Evolutionary conservation across 2,797 vertebrate genomes (phyloP).

Genomic region (Acanthurus leucopareius): DNA sequence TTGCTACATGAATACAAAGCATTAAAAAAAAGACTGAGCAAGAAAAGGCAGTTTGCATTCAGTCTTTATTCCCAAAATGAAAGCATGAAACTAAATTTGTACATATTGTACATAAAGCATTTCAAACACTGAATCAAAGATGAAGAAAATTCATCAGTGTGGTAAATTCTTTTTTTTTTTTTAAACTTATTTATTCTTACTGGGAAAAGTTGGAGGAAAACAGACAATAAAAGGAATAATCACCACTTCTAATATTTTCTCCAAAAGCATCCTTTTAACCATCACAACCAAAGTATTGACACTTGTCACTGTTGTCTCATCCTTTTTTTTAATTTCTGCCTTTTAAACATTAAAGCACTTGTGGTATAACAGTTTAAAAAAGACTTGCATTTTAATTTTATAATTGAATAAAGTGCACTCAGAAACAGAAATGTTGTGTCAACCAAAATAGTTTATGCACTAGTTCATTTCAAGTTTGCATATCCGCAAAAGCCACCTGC

Average conservation of each 20-base stretch:
- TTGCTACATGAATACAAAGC: too few relatives aligned
- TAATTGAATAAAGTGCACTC: constrained; percentile 78
- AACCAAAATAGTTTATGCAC: constrained; percentile 47
- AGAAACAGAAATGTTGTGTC: constrained; percentile 42
- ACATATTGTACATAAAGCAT: constrained; percentile 60
- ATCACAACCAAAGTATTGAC: constrained; percentile 13
- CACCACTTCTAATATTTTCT: constrained; percentile 33
- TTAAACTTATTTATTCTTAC: constrained; percentile 5
- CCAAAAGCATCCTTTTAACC: constrained; percentile 5
- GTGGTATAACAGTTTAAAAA: constrained; percentile 76
- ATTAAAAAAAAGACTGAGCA: not conserved
- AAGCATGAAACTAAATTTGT: constrained; percentile 66
- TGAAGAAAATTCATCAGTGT: constrained; percentile 27
- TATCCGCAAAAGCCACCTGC: constrained; percentile 66
- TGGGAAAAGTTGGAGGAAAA: constrained; percentile 39
- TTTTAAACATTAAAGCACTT: constrained; percentile 84
- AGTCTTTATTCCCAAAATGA: constrained; percentile 82
- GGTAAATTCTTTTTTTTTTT: not conserved
- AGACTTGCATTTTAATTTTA: constrained; percentile 62
- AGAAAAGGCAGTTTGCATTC: constrained; percentile 48
- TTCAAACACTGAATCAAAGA: constrained; percentile 62
- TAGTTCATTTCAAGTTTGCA: constrained; percentile 64
- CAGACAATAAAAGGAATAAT: constrained; percentile 38
- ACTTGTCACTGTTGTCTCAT: not conserved
- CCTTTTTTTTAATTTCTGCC: constrained; percentile 6